Base-by-base conservation (phyloP, 1,140 invertebrate species). In the Pseudomyrmex flavicornis region DNA sequence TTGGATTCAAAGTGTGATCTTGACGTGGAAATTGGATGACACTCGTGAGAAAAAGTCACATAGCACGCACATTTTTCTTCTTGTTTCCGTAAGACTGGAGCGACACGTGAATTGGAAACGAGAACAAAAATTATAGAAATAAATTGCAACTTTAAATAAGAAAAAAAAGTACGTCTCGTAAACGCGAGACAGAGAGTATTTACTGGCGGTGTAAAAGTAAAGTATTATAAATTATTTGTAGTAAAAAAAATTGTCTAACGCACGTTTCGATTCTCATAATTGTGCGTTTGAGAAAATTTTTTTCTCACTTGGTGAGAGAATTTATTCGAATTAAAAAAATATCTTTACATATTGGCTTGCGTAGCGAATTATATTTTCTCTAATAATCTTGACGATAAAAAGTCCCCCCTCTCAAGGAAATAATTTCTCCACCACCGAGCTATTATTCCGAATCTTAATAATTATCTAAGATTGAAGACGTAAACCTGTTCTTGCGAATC, bases 41-140 rank as follows among this genome's bases (percentile, higher is more conserved):
- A 44, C 26, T 65, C 26, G n/a, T 54, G 22, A 76, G 73, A 75
- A 48, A n/a, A 56, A 48, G 54, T 69, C 75, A 77, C 13, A 54
- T 17, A 48, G 17, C 17, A 17, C 17, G 17, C 17, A 69, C 10
- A 79, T 79, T 79, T 76, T 44, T 77, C 13, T 61, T 1, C 13
- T 61, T 1, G 35, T 17, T 1, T 35, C 61, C 50, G 1, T 50
- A 13, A 54, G 2, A 12, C 2, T 15, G 12, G 2, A 2, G 17
- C 22, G 72, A 59, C 20, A 22, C 8, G 35, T 13, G 13, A 9
- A 22, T 74, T 61, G 9, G 4, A 17, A 46, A 46, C 12, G n/a
- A 17, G 0, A 12, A 65, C 10, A 76, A 52, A 1, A 35, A 54
- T 76, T 44, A 20, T 66, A 52, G 22, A 8, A 20, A 74, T 0